Conservation (phyloP, 2,113 vertebrate genomes). For the Rhynchopsitta pachyrhyncha region DNA sequence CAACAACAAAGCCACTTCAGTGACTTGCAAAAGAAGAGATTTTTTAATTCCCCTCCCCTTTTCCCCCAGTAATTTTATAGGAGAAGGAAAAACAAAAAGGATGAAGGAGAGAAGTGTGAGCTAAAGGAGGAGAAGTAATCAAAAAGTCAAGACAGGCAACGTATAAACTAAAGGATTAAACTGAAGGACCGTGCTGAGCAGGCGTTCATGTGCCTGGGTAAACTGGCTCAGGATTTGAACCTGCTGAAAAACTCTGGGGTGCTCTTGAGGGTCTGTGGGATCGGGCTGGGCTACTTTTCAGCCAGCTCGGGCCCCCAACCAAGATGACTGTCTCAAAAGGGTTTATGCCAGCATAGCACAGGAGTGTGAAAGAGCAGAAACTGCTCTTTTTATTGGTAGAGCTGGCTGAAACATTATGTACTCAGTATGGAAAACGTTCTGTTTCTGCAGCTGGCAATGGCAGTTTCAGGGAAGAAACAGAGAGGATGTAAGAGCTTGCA, state of each 20-base stretch:
- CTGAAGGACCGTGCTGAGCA: neutral
- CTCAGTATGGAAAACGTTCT: neutral
- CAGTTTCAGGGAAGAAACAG: neutral
- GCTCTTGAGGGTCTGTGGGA: neutral
- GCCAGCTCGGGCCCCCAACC: neutral
- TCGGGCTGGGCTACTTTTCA: neutral
- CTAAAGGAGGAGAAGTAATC: neutral
- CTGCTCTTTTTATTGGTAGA: neutral
- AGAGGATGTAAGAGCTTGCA: neutral
- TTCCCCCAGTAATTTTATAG: neutral
- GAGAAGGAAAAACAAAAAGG: neutral
- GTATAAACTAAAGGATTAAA: neutral
- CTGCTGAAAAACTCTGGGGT: fast-evolving
- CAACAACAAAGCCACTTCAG: neutral
- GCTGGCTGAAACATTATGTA: neutral
- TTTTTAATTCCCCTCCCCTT: neutral
- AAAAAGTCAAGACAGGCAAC: neutral
- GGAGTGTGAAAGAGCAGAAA: neutral
- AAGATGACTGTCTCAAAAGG: neutral
- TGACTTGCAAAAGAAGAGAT: neutral
- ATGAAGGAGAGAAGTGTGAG: neutral
- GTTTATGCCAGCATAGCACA: neutral
- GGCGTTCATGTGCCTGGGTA: neutral
- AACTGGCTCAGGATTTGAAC: neutral
- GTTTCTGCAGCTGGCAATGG: neutral